Percentiles rank a stretch among this genome's conserved stretches.
phyloP scores from a whole-genome alignment of 2,888 invertebrate genomes.

The Trilocha varians region DNA sequence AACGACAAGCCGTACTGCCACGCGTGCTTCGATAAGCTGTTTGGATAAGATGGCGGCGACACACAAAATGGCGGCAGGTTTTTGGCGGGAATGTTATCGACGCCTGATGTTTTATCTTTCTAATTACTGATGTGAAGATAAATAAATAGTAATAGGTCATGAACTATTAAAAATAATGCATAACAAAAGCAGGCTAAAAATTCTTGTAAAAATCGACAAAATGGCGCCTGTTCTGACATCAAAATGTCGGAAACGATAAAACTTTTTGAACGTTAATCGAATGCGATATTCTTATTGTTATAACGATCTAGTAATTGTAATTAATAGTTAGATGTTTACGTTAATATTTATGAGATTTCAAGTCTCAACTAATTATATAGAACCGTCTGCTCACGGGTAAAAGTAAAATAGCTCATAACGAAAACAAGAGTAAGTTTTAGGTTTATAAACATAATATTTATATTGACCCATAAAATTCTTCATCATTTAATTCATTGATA shows the following conservation, averaged over 20 bases:
- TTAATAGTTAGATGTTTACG: not conserved
- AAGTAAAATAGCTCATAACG: not conserved
- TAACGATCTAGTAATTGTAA: constrained; percentile 13
- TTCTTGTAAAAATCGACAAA: too few species aligned
- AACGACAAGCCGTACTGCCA: constrained; percentile 99
- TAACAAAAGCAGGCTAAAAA: too few species aligned
- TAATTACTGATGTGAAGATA: too few species aligned
- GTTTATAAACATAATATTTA: too few species aligned
- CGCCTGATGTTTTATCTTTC: too few species aligned
- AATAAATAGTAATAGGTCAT: too few species aligned
- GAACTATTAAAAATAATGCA: too few species aligned
- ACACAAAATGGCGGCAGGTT: constrained; percentile 8
- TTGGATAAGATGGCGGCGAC: constrained; percentile 75
- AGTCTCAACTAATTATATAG: not conserved
- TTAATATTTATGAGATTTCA: not conserved
- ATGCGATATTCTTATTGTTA: constrained; percentile 20
- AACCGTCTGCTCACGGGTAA: not conserved
- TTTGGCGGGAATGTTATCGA: too few species aligned
- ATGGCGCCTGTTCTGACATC: not conserved
- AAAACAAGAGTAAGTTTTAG: too few species aligned
- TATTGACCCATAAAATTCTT: too few species aligned
- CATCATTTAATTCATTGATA: too few species aligned
- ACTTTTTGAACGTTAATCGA: not conserved
- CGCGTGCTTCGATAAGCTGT: constrained; percentile 96
- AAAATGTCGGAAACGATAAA: not conserved